Base-by-base conservation (phyloP, 2,797 vertebrate genomes). In the Parauchenoglanis ngamensis region DNA sequence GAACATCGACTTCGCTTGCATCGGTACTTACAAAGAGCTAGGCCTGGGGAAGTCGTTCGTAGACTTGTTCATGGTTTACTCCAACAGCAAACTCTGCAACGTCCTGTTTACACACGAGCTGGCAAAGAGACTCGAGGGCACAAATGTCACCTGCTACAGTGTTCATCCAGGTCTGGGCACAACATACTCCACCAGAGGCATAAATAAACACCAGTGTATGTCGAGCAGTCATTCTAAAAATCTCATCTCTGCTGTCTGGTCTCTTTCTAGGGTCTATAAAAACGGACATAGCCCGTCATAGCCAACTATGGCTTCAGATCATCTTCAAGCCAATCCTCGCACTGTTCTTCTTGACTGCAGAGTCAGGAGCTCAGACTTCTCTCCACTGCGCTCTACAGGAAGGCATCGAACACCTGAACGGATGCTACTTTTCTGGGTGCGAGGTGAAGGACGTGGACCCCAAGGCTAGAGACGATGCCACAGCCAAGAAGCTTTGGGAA, bases 401-500 rank as follows among this genome's bases (percentile, higher is more conserved):
- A 49, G 88, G 89, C 7, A 79, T 92, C 56, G 85, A 91, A 52
- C 86, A 75, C 15, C 85, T 91, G 54, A 93, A 89, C 65, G 91
- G 92, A n/a, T 65, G 85, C 12, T 91, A 91, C 80, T 93, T 93
- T 87, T 91, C 89, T 31, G 67, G 80, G 72, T 92, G 91, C 49
- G 83, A 85, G 1, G 85, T 89, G 23, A 59, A 84, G 76, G 87
- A 91, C 17, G 21, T 90, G 67, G 28, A 35, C 4, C 61, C 88
- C 40, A 89, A 91, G 84, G 92, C 90, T 25, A 87, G 79, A 83
- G 91, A 93, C 31, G 77, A 89, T 35, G 86, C 91, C 6, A 72
- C 70, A 13, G 90, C 90, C 65, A 91, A 91, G 86, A 93, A 92
- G 59, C 91, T 93, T 65, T 93, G 92, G 91, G 90, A 92, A 87